Base-by-base conservation (phyloP, 2,888 invertebrate genomes). In the Hydroisotoma schaefferi region DNA sequence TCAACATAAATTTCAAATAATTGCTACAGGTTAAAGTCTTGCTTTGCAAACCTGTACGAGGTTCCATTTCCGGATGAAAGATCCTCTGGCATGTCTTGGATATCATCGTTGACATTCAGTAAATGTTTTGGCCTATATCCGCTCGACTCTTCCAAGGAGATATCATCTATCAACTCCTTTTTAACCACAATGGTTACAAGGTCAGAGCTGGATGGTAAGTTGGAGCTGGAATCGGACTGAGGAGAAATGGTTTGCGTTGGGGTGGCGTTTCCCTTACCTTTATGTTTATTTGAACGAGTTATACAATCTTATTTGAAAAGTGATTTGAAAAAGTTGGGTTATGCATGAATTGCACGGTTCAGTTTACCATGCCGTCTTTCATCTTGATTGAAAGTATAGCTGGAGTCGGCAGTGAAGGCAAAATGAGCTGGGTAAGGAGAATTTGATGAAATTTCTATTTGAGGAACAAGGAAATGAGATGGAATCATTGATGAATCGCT, bases 391-490 rank as follows among this genome's bases (percentile, higher is more conserved):
- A 59, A 71, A 40, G 49, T 63, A 47, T 69, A 73, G 47, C 69
- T 71, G 20, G 71, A 72, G 53, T 71, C 71, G 10, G 70, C 68
- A 57, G 64, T 67, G 52, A 72, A 71, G 10, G 68, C 56, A 43
- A 67, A 73, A 28, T 70, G 71, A 27, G 73, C 44, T 25, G 70
- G 66, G 55, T 71, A 70, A 4, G 72, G 67, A 28, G 73, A 69
- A 49, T 72, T 70, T 1, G 73, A 69, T 10, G 90, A 90, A 76
- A 92, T 91, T 80, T 92, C 91, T 33, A 92, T 90, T 73, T 92
- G 92, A 5, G 92, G 92, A 37, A 91, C 90, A 40, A 92, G 81
- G 76, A 91, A 92, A 77, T 92, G 88, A 85, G 55, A 87, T 85
- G 53, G 88, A 85, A 75, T 86, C 38, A 70, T 23, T 3, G 68